Percentiles rank a stretch among this genome's conserved stretches.
Evolutionary conservation across 1,140 invertebrate genomes (phyloP).

Genomic region (Aphis gossypii): DNA sequence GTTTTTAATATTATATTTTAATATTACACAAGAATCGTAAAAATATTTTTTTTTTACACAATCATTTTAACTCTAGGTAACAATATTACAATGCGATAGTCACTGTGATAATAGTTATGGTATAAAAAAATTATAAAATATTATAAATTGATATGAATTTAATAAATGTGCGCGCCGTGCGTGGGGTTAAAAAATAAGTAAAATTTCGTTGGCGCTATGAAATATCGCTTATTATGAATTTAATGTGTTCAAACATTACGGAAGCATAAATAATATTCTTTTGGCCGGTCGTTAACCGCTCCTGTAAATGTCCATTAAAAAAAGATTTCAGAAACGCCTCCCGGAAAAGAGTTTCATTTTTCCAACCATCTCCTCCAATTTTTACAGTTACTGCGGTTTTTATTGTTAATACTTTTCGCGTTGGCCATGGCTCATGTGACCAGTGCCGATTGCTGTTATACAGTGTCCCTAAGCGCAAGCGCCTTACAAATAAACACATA

Average conservation of each 20-base stretch:
- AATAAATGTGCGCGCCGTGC: background rate
- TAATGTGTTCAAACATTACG: constrained; percentile 14
- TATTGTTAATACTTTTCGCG: constrained; percentile 37
- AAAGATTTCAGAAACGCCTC: constrained; percentile 40
- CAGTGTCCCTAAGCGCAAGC: background rate
- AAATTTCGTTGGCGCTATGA: background rate
- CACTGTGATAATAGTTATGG: too few relatives aligned
- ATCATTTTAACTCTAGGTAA: background rate
- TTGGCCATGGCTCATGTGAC: background rate
- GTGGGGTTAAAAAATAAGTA: background rate
- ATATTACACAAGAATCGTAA: background rate
- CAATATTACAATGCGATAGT: background rate
- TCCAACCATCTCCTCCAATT: background rate
- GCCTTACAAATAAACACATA: background rate
- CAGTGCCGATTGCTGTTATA: background rate
- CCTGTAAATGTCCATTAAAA: constrained; percentile 22
- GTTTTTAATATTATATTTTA: background rate
- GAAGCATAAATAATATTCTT: constrained; percentile 25
- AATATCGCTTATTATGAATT: constrained; percentile 37
- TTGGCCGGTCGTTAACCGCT: constrained; percentile 11
- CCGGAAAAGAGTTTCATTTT: constrained; percentile 29
- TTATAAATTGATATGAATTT: background rate
- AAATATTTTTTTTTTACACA: background rate
- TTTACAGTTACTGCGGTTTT: constrained; percentile 31
- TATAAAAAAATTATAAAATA: background rate